Conservation (phyloP, 2,888 invertebrate genomes). For the Sarcophaga variegata region DNA sequence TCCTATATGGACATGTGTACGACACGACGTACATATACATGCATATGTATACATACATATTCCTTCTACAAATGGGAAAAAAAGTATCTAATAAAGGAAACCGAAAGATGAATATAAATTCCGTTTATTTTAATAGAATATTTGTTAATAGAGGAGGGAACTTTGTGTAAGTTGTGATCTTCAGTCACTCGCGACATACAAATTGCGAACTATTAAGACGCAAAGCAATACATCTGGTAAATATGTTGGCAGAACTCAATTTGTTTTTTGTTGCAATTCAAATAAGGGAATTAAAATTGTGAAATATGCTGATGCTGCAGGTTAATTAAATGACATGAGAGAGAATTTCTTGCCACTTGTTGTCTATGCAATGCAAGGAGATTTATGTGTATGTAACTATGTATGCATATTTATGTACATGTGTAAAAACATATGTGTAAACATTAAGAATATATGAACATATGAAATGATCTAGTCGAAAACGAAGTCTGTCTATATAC, state of each 20-base stretch:
- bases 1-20: neutral
- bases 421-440: too few relatives aligned
- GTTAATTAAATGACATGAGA: constrained; percentile 67
- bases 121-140: neutral
- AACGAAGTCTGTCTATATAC: too few relatives aligned
- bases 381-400: too few relatives aligned
- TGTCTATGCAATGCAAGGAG: neutral
- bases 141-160: neutral
- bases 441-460: too few relatives aligned
- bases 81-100: neutral
- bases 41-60: neutral
- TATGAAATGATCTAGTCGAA: too few relatives aligned
- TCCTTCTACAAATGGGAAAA: neutral
- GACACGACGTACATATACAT: neutral
- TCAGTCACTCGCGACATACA: neutral
- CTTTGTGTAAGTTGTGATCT: neutral
- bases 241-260: neutral
- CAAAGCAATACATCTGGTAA: constrained; percentile 36
- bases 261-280: neutral
- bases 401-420: too few relatives aligned
- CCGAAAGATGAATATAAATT: neutral
- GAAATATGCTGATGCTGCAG: constrained; percentile 18
- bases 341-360: constrained; percentile 43
- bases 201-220: neutral
- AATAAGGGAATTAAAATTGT: constrained; percentile 2